Conservation (phyloP, 2,113 vertebrate species). For the Struthidea cinerea region DNA sequence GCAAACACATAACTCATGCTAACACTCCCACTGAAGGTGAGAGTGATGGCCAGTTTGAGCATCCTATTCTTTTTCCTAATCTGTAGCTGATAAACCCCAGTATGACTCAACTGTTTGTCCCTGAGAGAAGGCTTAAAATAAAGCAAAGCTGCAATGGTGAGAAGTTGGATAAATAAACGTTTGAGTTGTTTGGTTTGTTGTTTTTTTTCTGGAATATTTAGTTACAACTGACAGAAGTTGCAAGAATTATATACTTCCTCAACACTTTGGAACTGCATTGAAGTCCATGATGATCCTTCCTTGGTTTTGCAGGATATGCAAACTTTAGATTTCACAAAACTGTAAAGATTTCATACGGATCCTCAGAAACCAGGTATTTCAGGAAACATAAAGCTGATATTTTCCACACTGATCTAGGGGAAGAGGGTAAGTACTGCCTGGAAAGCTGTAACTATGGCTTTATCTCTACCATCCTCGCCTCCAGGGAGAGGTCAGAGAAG, state of each 20-base stretch:
- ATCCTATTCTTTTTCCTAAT: background rate
- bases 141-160: background rate
- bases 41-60: background rate
- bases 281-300: background rate
- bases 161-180: background rate
- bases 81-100: background rate
- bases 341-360: background rate
- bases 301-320: background rate
- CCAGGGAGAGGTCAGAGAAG: background rate
- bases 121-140: background rate
- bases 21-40: background rate
- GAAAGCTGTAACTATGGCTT: background rate
- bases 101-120: background rate
- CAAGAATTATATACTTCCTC: background rate
- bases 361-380: background rate
- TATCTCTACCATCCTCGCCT: background rate
- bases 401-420: background rate
- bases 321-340: background rate
- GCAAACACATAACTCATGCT: conserved; percentile 26
- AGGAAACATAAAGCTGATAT: background rate
- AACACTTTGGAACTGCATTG: background rate
- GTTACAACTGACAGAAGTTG: background rate
- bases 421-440: background rate
- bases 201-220: background rate
- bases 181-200: background rate